These are phyloP conservation scores for Cygnus olor DNA, from an alignment of 2,797 vertebrate genomes.

Conservation along the genomic window DNA sequence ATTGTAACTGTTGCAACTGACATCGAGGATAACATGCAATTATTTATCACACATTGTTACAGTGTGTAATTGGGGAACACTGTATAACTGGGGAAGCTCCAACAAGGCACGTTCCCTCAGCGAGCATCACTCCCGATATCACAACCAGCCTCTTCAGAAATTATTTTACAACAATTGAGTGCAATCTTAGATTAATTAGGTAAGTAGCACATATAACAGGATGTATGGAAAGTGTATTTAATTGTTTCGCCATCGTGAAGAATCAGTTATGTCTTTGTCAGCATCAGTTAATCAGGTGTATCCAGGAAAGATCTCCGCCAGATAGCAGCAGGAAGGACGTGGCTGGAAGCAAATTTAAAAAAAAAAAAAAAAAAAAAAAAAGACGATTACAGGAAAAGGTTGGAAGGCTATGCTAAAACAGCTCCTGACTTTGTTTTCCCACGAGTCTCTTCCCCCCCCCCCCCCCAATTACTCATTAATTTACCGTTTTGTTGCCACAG, in stretches of 20 bases:
- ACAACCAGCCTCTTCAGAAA: background rate
- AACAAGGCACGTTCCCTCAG: background rate
- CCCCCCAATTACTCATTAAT: too few relatives aligned
- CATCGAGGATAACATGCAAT: accelerated
- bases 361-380: background rate
- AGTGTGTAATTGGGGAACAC: background rate
- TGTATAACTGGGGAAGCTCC: background rate
- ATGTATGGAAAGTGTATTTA: background rate
- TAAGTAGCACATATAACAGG: background rate
- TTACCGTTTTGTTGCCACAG: background rate
- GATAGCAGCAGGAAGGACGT: background rate
- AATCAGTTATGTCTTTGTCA: background rate
- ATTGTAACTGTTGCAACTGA: background rate
- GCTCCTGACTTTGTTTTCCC: background rate
- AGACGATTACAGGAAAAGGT: background rate
- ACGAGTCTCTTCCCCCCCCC: too few relatives aligned
- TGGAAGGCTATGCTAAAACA: background rate
- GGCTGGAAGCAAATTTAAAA: background rate
- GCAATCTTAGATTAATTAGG: background rate
- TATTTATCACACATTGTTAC: background rate
- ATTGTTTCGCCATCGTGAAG: background rate
- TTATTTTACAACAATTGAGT: background rate
- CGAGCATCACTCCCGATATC: accelerated
- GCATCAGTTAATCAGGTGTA: background rate
- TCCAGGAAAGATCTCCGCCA: background rate